A percentile compares a stretch with the other conserved stretches of the same genome.
phyloP scores from a whole-genome alignment of 2,888 invertebrate genomes.

The Bombylius major region DNA sequence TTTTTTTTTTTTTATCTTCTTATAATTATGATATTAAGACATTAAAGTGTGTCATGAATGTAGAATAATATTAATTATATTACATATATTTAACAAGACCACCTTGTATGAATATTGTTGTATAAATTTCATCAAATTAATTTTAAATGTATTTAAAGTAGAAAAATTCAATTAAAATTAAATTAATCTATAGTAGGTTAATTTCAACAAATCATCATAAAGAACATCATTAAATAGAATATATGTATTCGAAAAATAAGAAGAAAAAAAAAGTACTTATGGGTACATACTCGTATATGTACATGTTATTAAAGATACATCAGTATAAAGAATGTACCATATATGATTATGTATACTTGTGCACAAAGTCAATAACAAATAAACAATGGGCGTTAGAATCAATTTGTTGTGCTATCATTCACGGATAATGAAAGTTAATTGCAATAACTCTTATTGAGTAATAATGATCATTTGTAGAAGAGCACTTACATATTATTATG shows the following conservation, averaged over 20 bases:
- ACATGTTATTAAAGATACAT: not conserved
- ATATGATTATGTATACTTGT: not conserved
- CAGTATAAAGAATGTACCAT: not conserved
- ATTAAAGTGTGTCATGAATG: too few species aligned
- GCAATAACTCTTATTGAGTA: not conserved
- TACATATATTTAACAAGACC: too few species aligned
- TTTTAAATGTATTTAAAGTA: too few species aligned
- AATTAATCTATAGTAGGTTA: not conserved
- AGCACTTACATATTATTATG: too few species aligned
- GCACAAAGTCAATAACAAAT: not conserved
- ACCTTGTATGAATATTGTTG: too few species aligned
- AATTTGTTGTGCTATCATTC: not conserved
- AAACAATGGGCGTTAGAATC: not conserved
- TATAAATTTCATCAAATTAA: too few species aligned
- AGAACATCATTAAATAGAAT: not conserved
- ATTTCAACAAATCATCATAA: not conserved
- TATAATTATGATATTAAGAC: too few species aligned
- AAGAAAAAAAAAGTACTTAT: not conserved
- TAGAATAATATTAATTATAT: too few species aligned
- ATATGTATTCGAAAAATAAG: not conserved
- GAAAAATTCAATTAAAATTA: too few species aligned
- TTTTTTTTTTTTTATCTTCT: too few species aligned
- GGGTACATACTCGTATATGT: too few species aligned
- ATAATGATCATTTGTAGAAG: too few species aligned
- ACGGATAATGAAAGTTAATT: not conserved